Conservation (phyloP, 2,797 vertebrate species). For the Cetoscarus ocellatus region DNA sequence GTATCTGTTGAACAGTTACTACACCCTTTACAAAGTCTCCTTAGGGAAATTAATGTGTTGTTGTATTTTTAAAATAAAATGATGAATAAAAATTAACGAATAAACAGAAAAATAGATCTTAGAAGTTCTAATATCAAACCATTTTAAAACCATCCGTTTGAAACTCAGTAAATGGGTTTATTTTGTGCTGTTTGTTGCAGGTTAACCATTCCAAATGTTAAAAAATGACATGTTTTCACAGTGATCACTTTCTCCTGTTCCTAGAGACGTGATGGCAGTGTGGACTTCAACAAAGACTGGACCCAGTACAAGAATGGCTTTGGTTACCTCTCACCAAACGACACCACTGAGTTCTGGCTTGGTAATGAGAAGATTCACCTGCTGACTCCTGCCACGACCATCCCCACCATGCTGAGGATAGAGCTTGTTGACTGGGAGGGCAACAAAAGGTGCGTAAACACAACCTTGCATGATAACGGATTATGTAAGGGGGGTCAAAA, state of each 20-base stretch:
- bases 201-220: too few relatives aligned
- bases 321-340: slow-evolving; percentile 94
- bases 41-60: too few relatives aligned
- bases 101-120: too few relatives aligned
- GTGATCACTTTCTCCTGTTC: slow-evolving; percentile 14
- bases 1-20: too few relatives aligned
- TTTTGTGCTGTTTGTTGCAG: too few relatives aligned
- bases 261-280: slow-evolving; percentile 94
- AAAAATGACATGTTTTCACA: not conserved
- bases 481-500: slow-evolving; percentile 52
- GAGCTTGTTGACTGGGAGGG: slow-evolving; percentile 92
- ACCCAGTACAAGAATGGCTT: slow-evolving; percentile 95
- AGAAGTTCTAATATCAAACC: too few relatives aligned
- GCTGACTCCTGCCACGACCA: slow-evolving; percentile 79
- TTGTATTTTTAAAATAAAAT: too few relatives aligned
- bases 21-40: too few relatives aligned
- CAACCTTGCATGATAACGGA: slow-evolving; percentile 10
- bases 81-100: too few relatives aligned
- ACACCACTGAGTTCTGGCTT: slow-evolving; percentile 96
- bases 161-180: too few relatives aligned
- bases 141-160: too few relatives aligned
- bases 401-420: slow-evolving; percentile 91
- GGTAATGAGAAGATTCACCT: slow-evolving; percentile 95
- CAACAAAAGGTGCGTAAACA: slow-evolving; percentile 82
- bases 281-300: slow-evolving; percentile 92